Percentiles rank a stretch among this genome's conserved stretches.
Conservation (phyloP, 2,888 invertebrate species). For the Andrena praecox region DNA sequence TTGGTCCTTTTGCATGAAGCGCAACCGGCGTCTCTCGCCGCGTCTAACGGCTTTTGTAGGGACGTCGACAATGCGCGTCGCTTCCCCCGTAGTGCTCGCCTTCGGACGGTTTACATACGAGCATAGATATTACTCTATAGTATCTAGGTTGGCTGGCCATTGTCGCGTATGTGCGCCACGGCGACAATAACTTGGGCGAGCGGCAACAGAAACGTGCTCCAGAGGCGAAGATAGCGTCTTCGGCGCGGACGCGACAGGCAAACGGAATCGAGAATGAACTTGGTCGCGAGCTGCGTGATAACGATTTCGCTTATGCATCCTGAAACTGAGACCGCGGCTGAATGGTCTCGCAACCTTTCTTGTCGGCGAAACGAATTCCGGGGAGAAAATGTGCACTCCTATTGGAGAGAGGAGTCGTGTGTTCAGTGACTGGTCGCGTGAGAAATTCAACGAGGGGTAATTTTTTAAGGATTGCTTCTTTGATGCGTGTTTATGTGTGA, state of each 20-base stretch:
- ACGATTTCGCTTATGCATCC: conserved; percentile 14
- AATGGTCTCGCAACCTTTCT: background rate
- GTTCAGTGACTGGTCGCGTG: no score
- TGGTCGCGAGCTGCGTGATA: conserved; percentile 19
- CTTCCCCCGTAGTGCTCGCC: conserved; percentile 54
- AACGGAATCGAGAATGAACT: conserved; percentile 41
- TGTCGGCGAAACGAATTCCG: background rate
- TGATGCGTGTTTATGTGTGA: no score
- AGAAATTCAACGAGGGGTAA: no score
- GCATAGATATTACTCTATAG: conserved; percentile 60
- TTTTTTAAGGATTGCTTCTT: no score
- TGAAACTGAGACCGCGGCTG: background rate
- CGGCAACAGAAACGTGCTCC: conserved; percentile 62
- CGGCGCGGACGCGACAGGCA: conserved; percentile 13
- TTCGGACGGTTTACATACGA: conserved; percentile 46
- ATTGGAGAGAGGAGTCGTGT: no score
- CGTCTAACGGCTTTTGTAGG: conserved; percentile 75
- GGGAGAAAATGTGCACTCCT: no score
- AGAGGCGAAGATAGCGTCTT: conserved; percentile 63
- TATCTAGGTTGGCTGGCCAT: conserved; percentile 55
- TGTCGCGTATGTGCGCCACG: conserved; percentile 57
- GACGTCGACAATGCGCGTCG: conserved; percentile 50
- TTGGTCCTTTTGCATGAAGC: conserved; percentile 67
- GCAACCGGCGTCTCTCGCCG: conserved; percentile 72
- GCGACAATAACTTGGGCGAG: conserved; percentile 63